These are phyloP conservation scores for Saxidomus purpurata DNA, from an alignment of 1,140 invertebrate species.

Conservation along the genomic window DNA sequence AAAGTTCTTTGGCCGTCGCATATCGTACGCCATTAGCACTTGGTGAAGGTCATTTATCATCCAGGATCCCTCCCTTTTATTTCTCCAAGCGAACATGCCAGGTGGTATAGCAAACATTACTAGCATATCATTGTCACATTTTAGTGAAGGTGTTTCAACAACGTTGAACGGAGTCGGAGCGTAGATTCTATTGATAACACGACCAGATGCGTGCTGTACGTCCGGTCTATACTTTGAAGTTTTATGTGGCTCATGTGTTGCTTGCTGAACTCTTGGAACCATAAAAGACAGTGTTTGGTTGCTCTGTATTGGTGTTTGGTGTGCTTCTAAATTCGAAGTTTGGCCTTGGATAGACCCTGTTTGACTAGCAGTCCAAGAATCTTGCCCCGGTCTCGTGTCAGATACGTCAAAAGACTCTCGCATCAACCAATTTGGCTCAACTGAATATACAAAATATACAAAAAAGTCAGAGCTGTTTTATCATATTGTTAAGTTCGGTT, in stretches of 20 bases:
- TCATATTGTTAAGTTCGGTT: no score
- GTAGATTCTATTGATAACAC: not conserved
- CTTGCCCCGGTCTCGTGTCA: not conserved
- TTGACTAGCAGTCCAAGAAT: slow-evolving; percentile 24
- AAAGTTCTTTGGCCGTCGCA: slow-evolving; percentile 25
- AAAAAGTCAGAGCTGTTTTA: no score
- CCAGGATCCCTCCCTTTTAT: slow-evolving; percentile 46
- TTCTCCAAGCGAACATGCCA: slow-evolving; percentile 60
- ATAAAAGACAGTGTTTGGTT: not conserved
- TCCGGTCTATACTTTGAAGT: not conserved
- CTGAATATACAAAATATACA: not conserved
- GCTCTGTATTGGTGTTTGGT: not conserved
- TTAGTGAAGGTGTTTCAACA: slow-evolving; percentile 45
- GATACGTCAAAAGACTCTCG: slow-evolving; percentile 9
- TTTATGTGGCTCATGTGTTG: not conserved
- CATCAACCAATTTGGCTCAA: no score
- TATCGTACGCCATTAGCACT: slow-evolving; percentile 29
- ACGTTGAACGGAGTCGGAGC: slow-evolving; percentile 16
- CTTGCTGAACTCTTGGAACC: not conserved
- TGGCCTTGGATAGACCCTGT: not conserved
- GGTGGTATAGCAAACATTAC: slow-evolving; percentile 55
- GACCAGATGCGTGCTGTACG: not conserved
- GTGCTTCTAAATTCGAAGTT: not conserved
- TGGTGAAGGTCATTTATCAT: slow-evolving; percentile 46
- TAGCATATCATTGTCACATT: slow-evolving; percentile 56